Evolutionary conservation across 1,140 invertebrate genomes (phyloP), one percentile per base, ranked within the genome.

Genomic region (Macrobrachium nipponense): DNA sequence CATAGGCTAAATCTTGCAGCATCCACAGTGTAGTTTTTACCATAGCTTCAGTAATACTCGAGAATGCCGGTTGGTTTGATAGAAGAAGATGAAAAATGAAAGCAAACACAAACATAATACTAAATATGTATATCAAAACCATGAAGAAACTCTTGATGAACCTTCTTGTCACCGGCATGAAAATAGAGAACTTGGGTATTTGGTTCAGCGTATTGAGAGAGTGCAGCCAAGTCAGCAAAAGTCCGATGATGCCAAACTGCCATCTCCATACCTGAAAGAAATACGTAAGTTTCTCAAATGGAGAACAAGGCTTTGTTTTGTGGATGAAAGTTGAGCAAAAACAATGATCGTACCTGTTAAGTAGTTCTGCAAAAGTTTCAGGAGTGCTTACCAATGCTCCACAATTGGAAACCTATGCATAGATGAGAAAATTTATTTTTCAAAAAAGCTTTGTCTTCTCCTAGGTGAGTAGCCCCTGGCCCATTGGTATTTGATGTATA

Each of bases 1-100:
- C 88, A 72, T 89, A 89, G 27, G 20, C 88, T 12, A 89, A 43
- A 36, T 89, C 88, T 27, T 86, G 85, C 4, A 89, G 75, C 76
- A 89, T 80, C 88, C 88, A 89, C 3, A 89, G 81, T 59, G 83
- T 80, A 10, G 82, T 89, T 60, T 89, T 89, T 17, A 89, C 64
- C 51, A 89, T 66, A 5, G 88, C 70, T 18, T 82, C 76, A 36
- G 76, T 82, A 12, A 89, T 58, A 5, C n/a, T 80, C 0, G 20
- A 15, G 76, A 89, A 89, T 15, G 88, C 82, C 10, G 23, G 20
- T 18, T 77, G 81, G 36, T 89, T 77, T 12, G 27, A 17, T 3
- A 89, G 62, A 8, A 89, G 36, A 59, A 89, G 80, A 70, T 87
- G 76, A 58, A 89, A 89, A 36, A 87, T 81, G 11, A 87, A 72